These are phyloP conservation scores for Centropristis striata DNA, from an alignment of 2,113 vertebrate genomes.

Conservation along the genomic window DNA sequence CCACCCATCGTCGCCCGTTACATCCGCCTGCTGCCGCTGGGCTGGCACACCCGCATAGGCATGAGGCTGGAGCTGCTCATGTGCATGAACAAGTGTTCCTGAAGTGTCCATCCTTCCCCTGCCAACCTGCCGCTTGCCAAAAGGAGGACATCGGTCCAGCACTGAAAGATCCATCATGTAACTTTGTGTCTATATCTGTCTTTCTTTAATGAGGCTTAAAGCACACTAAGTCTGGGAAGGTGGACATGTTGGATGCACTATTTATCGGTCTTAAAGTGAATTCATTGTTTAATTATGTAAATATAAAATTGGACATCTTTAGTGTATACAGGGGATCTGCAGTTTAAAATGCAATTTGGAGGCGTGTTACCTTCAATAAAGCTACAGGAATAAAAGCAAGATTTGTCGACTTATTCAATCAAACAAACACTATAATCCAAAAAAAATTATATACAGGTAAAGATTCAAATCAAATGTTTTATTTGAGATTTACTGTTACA, in stretches of 20 bases:
- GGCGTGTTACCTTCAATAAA: conserved; percentile 13
- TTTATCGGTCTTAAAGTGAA: conserved; percentile 33
- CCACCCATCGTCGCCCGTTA: conserved; percentile 94
- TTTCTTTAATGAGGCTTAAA: conserved; percentile 25
- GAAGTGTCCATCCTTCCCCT: conserved; percentile 50
- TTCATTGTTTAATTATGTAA: conserved; percentile 17
- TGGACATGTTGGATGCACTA: conserved; percentile 26
- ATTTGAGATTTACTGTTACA: conserved; percentile 81
- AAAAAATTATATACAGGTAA: conserved; percentile 14
- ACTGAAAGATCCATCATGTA: conserved; percentile 2
- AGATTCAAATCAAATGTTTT: conserved; percentile 75
- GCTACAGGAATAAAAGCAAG: not conserved
- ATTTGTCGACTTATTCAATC: not conserved
- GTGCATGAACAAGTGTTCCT: conserved; percentile 93
- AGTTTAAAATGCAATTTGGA: not conserved
- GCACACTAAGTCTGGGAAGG: conserved; percentile 28
- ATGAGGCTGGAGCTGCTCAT: conserved; percentile 95
- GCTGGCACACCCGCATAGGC: conserved; percentile 98
- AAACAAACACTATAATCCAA: not conserved
- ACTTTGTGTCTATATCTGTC: not conserved
- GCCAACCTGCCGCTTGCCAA: conserved; percentile 42
- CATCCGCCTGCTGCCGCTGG: conserved; percentile 93
- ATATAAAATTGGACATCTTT: conserved; percentile 3
- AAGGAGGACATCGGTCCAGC: conserved; percentile 15
- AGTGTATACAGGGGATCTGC: not conserved